Evolutionary conservation across 2,888 invertebrate genomes (phyloP).

Genomic region (Ophion ellenae): DNA sequence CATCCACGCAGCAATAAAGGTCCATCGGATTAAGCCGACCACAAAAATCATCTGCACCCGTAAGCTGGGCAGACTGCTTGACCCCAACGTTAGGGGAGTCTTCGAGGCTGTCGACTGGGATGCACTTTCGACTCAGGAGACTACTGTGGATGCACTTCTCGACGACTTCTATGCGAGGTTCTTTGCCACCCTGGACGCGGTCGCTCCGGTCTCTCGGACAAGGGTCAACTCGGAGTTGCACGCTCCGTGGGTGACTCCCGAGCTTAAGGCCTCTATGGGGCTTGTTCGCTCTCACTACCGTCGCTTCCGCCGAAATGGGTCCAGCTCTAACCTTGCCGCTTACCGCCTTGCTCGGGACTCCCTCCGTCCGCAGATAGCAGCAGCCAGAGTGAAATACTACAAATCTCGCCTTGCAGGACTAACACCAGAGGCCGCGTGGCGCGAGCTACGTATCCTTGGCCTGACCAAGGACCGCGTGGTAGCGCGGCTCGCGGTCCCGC

Average conservation of each 20-base stretch:
- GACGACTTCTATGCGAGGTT: background rate
- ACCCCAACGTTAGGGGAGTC: background rate
- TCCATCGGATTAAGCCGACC: background rate
- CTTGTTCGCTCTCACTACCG: background rate
- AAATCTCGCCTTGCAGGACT: too few relatives aligned
- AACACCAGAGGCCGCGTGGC: too few relatives aligned
- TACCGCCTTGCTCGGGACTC: background rate
- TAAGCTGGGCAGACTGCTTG: background rate
- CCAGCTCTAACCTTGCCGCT: background rate
- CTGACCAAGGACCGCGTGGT: too few relatives aligned
- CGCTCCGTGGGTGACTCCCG: background rate
- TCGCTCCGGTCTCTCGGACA: background rate
- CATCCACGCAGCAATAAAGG: background rate
- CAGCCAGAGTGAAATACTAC: background rate
- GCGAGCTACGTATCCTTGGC: too few relatives aligned
- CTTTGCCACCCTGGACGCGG: background rate
- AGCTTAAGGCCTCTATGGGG: background rate
- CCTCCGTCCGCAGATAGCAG: background rate
- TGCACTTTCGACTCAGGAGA: background rate
- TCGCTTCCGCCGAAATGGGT: background rate
- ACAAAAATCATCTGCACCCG: background rate
- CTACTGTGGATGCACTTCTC: background rate
- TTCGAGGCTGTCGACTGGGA: background rate
- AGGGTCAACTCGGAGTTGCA: background rate
- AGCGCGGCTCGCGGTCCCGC: too few relatives aligned